Evolutionary conservation across 2,888 invertebrate genomes (phyloP).

Genomic region (Drosophila affinis): DNA sequence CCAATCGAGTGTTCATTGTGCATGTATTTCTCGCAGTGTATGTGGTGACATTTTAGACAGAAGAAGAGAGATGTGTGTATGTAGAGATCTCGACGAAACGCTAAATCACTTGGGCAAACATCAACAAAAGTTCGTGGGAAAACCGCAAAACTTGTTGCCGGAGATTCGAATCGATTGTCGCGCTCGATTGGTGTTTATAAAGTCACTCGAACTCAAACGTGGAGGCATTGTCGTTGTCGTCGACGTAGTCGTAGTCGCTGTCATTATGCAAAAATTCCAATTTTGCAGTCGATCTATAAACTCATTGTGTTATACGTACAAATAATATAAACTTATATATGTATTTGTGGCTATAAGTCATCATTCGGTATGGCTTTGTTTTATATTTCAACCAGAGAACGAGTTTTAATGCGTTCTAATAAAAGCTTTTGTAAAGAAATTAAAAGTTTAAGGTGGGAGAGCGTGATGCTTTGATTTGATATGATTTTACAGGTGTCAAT

Average conservation of each 20-base stretch:
- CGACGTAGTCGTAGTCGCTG: background rate
- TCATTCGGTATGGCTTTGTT: background rate
- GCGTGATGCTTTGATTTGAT: background rate
- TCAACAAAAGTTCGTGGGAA: slow-evolving; percentile 58
- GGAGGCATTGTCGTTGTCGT: background rate
- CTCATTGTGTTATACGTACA: slow-evolving; percentile 9
- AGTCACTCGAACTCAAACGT: background rate
- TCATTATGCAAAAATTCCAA: slow-evolving; percentile 54
- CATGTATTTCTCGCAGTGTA: slow-evolving; percentile 43
- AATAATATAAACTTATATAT: background rate
- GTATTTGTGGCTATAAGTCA: slow-evolving; percentile 8
- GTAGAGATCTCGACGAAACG: slow-evolving; percentile 36
- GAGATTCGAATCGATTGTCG: slow-evolving; percentile 27
- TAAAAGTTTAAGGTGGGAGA: background rate
- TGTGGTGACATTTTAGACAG: slow-evolving; percentile 23
- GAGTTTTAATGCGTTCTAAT: slow-evolving; percentile 51
- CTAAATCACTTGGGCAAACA: slow-evolving; percentile 53
- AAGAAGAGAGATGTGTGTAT: slow-evolving; percentile 1
- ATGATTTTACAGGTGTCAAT: background rate
- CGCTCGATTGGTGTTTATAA: slow-evolving; percentile 4
- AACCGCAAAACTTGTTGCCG: slow-evolving; percentile 51
- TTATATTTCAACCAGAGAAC: slow-evolving; percentile 5
- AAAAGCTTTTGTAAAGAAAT: background rate
- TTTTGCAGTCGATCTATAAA: slow-evolving; percentile 39
- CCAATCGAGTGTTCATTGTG: background rate